Conservation (phyloP, 64 coral and sea anemone genomes). For the Actinia tenebrosa region DNA sequence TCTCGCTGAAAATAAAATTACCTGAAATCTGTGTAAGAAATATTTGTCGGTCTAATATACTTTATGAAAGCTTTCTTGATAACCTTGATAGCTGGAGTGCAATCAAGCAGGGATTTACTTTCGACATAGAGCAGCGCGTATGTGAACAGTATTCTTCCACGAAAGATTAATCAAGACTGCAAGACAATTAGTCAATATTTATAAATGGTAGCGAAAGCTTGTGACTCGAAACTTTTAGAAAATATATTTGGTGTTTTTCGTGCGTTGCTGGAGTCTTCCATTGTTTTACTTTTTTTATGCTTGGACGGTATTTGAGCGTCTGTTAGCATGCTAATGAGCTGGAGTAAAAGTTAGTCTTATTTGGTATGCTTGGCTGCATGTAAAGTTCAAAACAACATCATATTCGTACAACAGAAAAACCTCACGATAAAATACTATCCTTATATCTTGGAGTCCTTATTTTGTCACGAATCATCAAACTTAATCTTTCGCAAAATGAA, state of each 20-base stretch:
- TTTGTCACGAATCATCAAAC: no score
- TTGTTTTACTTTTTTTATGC: conserved; percentile 12
- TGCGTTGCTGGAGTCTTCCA: neutral
- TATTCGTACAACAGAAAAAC: neutral
- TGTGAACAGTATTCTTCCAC: neutral
- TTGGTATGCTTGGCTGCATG: neutral
- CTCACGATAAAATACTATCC: neutral
- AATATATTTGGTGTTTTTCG: neutral
- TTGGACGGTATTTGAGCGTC: neutral
- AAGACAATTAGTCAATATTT: neutral
- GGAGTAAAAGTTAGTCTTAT: neutral
- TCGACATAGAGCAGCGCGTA: neutral
- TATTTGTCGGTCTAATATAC: neutral
- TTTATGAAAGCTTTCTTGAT: neutral
- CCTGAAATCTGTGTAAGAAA: neutral
- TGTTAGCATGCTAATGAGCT: conserved; percentile 1
- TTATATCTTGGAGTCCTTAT: neutral
- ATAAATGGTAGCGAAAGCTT: neutral
- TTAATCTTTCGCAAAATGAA: no score
- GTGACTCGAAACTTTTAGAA: neutral
- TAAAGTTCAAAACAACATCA: neutral
- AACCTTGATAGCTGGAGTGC: neutral
- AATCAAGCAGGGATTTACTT: neutral
- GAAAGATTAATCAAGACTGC: neutral
- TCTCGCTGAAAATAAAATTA: no score